These are phyloP conservation scores for Linhomoeus sp. DNA, from an alignment of 2,888 invertebrate genomes.

Conservation along the genomic window DNA sequence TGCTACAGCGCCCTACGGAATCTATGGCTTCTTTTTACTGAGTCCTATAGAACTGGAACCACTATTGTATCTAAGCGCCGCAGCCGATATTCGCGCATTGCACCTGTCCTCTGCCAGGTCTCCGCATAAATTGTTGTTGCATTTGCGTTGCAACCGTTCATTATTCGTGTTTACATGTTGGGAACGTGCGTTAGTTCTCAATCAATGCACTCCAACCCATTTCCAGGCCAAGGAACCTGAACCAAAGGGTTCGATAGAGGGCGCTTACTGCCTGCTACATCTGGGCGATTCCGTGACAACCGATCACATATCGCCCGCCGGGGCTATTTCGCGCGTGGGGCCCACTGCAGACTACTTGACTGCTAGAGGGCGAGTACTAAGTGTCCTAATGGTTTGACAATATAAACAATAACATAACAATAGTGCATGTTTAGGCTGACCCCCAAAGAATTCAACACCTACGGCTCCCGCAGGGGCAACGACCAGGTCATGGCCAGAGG, in stretches of 20 bases:
- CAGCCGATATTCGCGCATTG: too few relatives aligned
- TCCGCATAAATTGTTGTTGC: too few relatives aligned
- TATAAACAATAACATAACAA: neutral
- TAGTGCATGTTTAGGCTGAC: constrained; percentile 39
- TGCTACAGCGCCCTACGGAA: too few relatives aligned
- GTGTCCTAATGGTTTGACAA: neutral
- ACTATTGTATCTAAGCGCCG: too few relatives aligned
- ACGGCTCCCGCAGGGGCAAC: constrained; percentile 87
- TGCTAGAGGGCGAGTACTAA: constrained; percentile 40
- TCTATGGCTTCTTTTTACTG: too few relatives aligned
- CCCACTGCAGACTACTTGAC: constrained; percentile 68
- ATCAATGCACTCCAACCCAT: too few relatives aligned
- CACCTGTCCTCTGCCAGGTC: too few relatives aligned
- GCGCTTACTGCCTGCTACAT: constrained; percentile 60
- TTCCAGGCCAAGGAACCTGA: constrained; percentile 40
- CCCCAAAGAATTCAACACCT: constrained; percentile 88
- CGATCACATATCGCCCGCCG: constrained; percentile 95
- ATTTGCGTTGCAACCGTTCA: too few relatives aligned
- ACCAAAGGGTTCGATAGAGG: constrained; percentile 39
- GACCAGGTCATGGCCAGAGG: constrained; percentile 93
- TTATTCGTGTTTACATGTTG: too few relatives aligned
- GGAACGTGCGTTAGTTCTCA: too few relatives aligned
- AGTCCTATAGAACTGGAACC: too few relatives aligned
- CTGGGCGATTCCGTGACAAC: constrained; percentile 93
- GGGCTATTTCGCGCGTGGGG: constrained; percentile 81